These are phyloP conservation scores for Leptodactylus fuscus DNA, from an alignment of 2,113 vertebrate genomes.

Conservation along the genomic window DNA sequence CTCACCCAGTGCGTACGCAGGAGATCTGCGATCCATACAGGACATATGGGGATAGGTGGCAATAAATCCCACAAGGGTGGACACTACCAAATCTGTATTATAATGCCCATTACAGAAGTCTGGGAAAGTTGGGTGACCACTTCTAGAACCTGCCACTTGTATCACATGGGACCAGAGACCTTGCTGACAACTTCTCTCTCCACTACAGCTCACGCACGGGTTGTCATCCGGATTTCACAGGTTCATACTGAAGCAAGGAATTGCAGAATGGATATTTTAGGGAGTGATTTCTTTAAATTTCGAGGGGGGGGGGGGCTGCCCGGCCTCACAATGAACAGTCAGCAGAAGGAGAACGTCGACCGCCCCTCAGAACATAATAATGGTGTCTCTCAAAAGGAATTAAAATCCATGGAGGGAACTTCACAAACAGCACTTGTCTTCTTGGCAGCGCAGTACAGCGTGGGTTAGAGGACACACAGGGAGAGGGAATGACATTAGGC, in stretches of 20 bases:
- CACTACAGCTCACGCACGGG: no score
- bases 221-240: no score
- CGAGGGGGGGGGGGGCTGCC: not conserved
- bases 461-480: slow-evolving; percentile 28
- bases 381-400: slow-evolving; percentile 18
- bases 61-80: no score
- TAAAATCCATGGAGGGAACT: slow-evolving; percentile 15
- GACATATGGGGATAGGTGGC: no score
- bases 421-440: slow-evolving; percentile 49
- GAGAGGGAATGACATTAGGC: slow-evolving; percentile 41
- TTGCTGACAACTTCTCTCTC: no score
- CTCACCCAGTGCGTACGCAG: not conserved
- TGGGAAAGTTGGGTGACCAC: no score
- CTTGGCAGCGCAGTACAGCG: not conserved
- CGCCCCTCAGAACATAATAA: slow-evolving; percentile 16
- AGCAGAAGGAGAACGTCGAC: not conserved
- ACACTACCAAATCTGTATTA: no score
- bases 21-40: not conserved
- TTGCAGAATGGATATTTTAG: not conserved
- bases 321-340: not conserved
- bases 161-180: no score
- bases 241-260: not conserved
- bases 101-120: no score
- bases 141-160: no score
- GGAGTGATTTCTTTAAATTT: not conserved